Evolutionary conservation across 2,888 invertebrate species (phyloP).

Genomic region (Aproaerema taeniolella): DNA sequence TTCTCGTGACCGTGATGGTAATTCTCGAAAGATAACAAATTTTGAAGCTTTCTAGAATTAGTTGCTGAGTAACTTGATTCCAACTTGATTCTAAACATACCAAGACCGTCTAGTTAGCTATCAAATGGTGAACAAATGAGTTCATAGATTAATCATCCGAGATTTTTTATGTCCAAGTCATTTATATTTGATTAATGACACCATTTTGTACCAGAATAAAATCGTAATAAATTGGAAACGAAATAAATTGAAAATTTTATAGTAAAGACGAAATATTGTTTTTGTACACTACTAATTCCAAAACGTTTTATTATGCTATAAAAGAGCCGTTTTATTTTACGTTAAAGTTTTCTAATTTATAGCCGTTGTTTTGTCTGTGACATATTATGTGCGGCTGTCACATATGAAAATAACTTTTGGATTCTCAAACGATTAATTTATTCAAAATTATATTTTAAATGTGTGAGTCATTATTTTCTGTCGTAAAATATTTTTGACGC

Average conservation of each 20-base stretch:
- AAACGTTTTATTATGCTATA: conserved; percentile 51
- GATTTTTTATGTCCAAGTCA: conserved; percentile 6
- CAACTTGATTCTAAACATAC: no score
- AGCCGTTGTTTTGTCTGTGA: conserved; percentile 52
- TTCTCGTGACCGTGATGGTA: no score
- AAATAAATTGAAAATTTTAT: conserved; percentile 45
- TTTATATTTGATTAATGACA: conserved; percentile 15
- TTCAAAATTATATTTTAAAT: conserved; percentile 30
- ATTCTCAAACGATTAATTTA: conserved; percentile 36
- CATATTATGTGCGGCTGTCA: conserved; percentile 34
- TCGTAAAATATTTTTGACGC: conserved; percentile 8
- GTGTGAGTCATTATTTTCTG: conserved; percentile 2
- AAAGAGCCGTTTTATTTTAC: conserved; percentile 52
- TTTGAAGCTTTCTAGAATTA: conserved; percentile 23
- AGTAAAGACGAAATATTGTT: conserved; percentile 45
- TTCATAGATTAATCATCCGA: conserved; percentile 13
- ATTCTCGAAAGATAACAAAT: conserved; percentile 30
- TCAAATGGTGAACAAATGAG: conserved; percentile 6
- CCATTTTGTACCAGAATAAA: conserved; percentile 14
- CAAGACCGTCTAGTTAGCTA: conserved; percentile 5
- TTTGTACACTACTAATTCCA: conserved; percentile 44
- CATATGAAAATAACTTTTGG: conserved; percentile 44
- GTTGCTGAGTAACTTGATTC: no score
- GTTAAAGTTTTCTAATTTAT: conserved; percentile 59
- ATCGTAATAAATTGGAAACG: conserved; percentile 24